These are phyloP conservation scores for Coregonus ussuriensis DNA, from an alignment of 2,797 vertebrate species.

Conservation along the genomic window DNA sequence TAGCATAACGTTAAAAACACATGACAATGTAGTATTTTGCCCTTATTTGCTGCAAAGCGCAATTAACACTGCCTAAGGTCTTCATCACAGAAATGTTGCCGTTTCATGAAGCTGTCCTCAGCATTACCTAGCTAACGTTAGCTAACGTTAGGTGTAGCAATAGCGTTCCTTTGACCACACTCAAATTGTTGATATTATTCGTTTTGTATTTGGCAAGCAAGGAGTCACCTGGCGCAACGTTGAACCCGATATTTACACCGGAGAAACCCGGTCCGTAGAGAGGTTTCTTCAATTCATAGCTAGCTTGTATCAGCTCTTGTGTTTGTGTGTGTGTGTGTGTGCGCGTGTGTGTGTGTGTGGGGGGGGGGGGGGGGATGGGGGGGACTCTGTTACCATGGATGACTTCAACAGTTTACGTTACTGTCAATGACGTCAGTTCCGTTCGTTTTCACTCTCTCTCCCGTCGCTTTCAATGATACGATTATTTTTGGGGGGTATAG, in stretches of 20 bases:
- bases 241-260: neutral
- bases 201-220: conserved; percentile 7
- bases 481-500: neutral
- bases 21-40: neutral
- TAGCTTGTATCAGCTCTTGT: conserved; percentile 18
- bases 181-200: conserved; percentile 22
- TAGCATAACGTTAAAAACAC: neutral
- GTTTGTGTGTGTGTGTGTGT: neutral
- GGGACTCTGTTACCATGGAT: conserved; percentile 81
- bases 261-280: conserved; percentile 28
- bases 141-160: conserved; percentile 4
- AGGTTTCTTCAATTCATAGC: conserved; percentile 40
- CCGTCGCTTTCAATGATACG: conserved; percentile 18
- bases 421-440: conserved; percentile 65
- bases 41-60: neutral
- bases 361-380: too few relatives aligned
- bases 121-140: conserved; percentile 3
- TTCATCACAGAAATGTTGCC: neutral
- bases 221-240: conserved; percentile 11
- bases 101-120: neutral
- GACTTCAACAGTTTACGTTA: conserved; percentile 74
- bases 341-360: too few relatives aligned
- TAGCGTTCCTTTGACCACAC: neutral
- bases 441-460: conserved; percentile 30
- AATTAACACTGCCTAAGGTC: neutral